Conservation (phyloP, 92 coral and sea anemone genomes). For the Umimayanthus chanpuru region DNA sequence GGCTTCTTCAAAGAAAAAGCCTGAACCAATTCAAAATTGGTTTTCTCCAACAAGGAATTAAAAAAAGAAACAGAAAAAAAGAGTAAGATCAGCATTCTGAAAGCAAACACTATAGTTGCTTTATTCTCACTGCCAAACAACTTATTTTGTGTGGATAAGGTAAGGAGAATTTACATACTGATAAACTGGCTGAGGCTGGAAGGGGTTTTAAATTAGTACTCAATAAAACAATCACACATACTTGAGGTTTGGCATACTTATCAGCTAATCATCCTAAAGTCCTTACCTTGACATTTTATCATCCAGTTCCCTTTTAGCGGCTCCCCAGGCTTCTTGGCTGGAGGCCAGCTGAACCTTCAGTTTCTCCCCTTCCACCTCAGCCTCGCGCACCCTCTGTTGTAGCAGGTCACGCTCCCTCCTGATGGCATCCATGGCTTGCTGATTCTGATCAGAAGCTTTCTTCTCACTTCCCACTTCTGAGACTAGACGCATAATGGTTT, state of each 20-base stretch:
- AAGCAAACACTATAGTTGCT: no score
- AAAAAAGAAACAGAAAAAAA: no score
- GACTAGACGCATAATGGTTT: conserved; percentile 97
- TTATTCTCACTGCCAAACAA: no score
- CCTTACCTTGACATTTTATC: conserved; percentile 80
- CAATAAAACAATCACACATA: background rate
- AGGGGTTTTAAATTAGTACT: background rate
- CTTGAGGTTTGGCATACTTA: background rate
- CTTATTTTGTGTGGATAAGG: no score
- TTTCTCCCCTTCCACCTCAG: conserved; percentile 81
- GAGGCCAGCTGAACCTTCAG: conserved; percentile 83
- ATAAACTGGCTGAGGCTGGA: no score
- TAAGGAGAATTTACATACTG: no score
- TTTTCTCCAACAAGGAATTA: no score
- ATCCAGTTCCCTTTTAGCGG: conserved; percentile 70
- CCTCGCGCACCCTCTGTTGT: conserved; percentile 86
- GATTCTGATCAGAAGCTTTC: conserved; percentile 80
- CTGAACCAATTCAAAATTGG: no score
- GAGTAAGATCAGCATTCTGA: no score
- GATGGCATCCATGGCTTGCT: conserved; percentile 69
- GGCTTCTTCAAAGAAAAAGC: no score
- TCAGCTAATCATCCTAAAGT: no score
- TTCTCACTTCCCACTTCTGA: conserved; percentile 96
- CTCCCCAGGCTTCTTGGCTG: conserved; percentile 97
- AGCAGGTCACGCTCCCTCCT: conserved; percentile 81